phyloP scores from a whole-genome alignment of 2,113 vertebrate species.

The Sus scrofa region DNA sequence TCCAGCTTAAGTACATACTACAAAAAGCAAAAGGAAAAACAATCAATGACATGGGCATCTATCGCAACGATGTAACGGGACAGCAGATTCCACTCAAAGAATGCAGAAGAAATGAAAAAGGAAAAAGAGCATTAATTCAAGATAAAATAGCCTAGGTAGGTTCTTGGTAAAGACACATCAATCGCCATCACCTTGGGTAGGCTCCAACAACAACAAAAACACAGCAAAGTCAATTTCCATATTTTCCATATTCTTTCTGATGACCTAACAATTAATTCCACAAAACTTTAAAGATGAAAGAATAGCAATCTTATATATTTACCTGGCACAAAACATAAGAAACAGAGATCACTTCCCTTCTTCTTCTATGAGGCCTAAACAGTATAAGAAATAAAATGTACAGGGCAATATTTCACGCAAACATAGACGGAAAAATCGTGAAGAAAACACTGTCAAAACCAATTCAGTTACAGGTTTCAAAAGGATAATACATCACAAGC shows the following conservation, averaged over 20 bases:
- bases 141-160: not conserved
- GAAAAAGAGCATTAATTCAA: not conserved
- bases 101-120: not conserved
- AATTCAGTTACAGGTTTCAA: not conserved
- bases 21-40: not conserved
- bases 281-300: not conserved
- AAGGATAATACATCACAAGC: not conserved
- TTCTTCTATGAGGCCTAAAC: not conserved
- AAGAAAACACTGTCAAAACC: not conserved
- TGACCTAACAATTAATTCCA: not conserved
- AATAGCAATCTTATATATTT: not conserved
- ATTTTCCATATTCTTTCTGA: not conserved
- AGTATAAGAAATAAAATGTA: not conserved
- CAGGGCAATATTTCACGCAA: not conserved
- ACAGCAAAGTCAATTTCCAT: not conserved
- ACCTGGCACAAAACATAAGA: not conserved
- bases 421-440: not conserved
- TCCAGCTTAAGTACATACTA: not conserved
- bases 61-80: not conserved
- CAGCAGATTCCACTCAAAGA: not conserved
- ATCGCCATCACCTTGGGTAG: no score
- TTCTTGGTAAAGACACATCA: not conserved
- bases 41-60: not conserved
- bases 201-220: not conserved
- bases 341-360: not conserved